Conservation (phyloP, 2,888 invertebrate genomes). For the Cheilosia variabilis region DNA sequence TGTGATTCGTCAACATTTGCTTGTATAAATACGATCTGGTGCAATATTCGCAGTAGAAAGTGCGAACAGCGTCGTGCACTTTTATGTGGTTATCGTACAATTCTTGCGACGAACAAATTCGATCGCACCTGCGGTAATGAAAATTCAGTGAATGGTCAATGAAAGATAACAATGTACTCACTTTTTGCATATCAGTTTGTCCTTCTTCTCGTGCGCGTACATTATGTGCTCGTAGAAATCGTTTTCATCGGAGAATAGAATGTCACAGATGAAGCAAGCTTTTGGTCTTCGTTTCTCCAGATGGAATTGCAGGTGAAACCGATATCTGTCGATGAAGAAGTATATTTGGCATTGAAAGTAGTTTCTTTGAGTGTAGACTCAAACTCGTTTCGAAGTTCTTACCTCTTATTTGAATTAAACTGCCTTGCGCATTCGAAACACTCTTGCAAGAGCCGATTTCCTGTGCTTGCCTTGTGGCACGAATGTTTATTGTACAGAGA, state of each 20-base stretch:
- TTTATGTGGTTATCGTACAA: slow-evolving; percentile 77
- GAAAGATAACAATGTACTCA: slow-evolving; percentile 13
- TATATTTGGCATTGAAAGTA: too few relatives aligned
- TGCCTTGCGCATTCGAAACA: slow-evolving; percentile 79
- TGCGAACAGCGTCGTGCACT: slow-evolving; percentile 76
- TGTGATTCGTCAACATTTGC: slow-evolving; percentile 78
- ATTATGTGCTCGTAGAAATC: slow-evolving; percentile 81
- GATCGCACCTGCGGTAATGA: slow-evolving; percentile 79
- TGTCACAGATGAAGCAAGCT: slow-evolving; percentile 80
- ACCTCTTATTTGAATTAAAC: slow-evolving; percentile 82
- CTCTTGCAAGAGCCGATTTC: slow-evolving; percentile 77
- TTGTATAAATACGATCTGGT: slow-evolving; percentile 76
- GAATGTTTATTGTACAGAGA: slow-evolving; percentile 81
- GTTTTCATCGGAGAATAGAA: slow-evolving; percentile 78
- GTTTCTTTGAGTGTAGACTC: too few relatives aligned
- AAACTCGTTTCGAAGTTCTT: not conserved
- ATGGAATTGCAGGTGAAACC: slow-evolving; percentile 82
- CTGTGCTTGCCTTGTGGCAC: slow-evolving; percentile 79
- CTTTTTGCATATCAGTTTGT: slow-evolving; percentile 78
- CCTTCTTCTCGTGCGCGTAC: slow-evolving; percentile 80
- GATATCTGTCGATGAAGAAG: slow-evolving; percentile 77
- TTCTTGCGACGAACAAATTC: slow-evolving; percentile 76
- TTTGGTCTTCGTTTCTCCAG: slow-evolving; percentile 80
- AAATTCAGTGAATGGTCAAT: too few relatives aligned
- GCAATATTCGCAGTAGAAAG: slow-evolving; percentile 77